Evolutionary conservation across 2,797 vertebrate species (phyloP).

Genomic region (Myiotriccus ornatus): DNA sequence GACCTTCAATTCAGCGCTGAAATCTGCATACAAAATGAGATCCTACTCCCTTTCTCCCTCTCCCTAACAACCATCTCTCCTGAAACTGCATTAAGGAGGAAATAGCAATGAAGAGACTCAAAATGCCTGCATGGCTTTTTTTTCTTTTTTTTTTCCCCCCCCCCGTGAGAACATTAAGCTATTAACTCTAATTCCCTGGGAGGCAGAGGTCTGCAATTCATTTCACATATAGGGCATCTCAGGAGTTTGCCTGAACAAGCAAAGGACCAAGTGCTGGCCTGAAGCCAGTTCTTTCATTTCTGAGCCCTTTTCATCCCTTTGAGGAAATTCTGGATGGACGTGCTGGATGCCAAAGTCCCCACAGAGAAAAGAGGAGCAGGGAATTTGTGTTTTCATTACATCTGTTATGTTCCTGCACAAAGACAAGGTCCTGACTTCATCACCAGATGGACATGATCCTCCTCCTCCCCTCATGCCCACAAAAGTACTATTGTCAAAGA

Average conservation of each 20-base stretch:
- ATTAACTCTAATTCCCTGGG: constrained; percentile 26
- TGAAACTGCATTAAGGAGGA: constrained; percentile 1
- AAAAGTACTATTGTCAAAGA: neutral
- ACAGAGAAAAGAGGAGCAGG: neutral
- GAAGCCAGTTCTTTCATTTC: constrained; percentile 19
- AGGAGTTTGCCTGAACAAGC: neutral
- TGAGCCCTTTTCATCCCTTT: neutral
- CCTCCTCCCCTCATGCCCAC: neutral
- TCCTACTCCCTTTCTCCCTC: neutral
- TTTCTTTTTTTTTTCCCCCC: neutral
- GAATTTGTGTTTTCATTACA: neutral
- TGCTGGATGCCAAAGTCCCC: neutral
- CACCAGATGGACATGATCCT: neutral
- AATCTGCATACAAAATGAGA: constrained; percentile 35
- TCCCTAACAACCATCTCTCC: constrained; percentile 23
- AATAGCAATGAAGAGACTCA: neutral
- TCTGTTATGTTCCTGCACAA: neutral
- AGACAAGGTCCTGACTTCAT: neutral
- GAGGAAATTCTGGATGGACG: neutral
- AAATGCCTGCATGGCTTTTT: neutral
- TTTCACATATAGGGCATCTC: constrained; percentile 25
- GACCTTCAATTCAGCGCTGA: neutral
- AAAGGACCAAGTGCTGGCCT: neutral
- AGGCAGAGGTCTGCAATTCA: neutral
- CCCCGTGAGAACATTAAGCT: constrained; percentile 2